Percentiles rank a stretch among this genome's conserved stretches.
Evolutionary conservation across 2,888 invertebrate species (phyloP).

Genomic region (Leptodirus hochenwartii): DNA sequence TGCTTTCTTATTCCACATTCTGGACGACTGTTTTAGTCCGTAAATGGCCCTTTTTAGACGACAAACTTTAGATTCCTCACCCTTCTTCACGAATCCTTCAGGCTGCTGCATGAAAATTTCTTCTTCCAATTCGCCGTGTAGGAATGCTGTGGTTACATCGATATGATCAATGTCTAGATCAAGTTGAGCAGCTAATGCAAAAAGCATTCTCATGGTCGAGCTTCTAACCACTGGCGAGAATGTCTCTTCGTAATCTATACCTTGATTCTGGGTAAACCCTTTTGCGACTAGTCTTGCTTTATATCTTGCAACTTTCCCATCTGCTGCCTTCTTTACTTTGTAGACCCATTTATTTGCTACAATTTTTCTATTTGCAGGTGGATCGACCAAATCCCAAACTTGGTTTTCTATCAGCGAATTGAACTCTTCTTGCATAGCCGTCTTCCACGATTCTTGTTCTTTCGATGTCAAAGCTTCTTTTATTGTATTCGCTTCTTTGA

Average conservation of each 20-base stretch:
- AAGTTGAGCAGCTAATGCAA: constrained; percentile 11
- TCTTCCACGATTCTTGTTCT: constrained; percentile 11
- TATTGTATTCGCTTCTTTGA: too few relatives aligned
- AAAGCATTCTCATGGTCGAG: constrained; percentile 11
- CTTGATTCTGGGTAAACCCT: constrained; percentile 11
- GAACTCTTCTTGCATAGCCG: constrained; percentile 13
- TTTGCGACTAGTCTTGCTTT: constrained; percentile 11
- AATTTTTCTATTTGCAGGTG: constrained; percentile 9
- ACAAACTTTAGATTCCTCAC: constrained; percentile 16
- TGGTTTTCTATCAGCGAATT: constrained; percentile 11
- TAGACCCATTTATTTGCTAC: constrained; percentile 9
- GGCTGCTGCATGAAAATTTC: constrained; percentile 13
- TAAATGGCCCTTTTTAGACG: constrained; percentile 18
- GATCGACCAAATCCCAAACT: constrained; percentile 10
- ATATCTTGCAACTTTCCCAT: constrained; percentile 2
- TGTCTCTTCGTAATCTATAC: constrained; percentile 13
- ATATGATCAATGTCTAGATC: constrained; percentile 12
- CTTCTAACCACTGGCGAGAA: constrained; percentile 12
- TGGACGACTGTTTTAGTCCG: constrained; percentile 17
- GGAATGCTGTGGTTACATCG: constrained; percentile 15
- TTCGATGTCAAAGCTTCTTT: too few relatives aligned
- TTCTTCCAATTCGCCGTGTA: constrained; percentile 13
- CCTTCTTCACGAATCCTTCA: constrained; percentile 8
- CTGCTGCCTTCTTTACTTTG: too few relatives aligned
- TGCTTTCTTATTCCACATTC: constrained; percentile 11